Evolutionary conservation across 53 echinoderm and acorn worm genomes (phyloP), one percentile per base, ranked within the genome.

Genomic region (Echinarachnius parma): DNA sequence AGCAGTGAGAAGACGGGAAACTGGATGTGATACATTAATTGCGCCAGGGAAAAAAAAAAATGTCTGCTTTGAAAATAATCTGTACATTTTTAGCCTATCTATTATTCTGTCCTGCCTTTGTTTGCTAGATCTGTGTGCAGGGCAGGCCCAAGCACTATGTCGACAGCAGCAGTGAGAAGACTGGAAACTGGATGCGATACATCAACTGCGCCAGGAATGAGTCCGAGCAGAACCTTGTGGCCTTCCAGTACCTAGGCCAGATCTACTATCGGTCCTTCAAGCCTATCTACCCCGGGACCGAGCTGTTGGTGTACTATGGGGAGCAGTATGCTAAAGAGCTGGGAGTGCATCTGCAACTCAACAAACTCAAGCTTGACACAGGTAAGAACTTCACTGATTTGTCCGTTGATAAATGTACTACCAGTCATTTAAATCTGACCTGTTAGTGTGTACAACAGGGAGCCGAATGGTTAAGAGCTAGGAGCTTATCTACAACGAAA

Each of bases 151-250:
- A 77, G 3, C 78, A 86, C 52, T 93, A 78, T 62, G 36, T 93
- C 5, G 86, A 93, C 66, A 86, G 89, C 46, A 80, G 84, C 32
- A 83, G 84, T 48, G 84, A 86, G 29, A 55, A 48, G 46, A 86
- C 80, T 27, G 78, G 86, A 31, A 93, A 93, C 83, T 93, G 93
- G 93, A 89, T 93, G 93, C 49, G 93, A 14, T 93, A 78, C 48
- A 89, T 93, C 25, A 93, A 93, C 80, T 93, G 93, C 75, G 93
- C 93, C 11, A 57, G 93, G 15, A 83, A 80, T 34, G 93, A 93
- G 63, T 31, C 35, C 21, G 93, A 93, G 34, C 93, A 93, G 80
- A 93, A 93, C 61, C 93, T 93, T 32, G 80, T 93, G 21, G 86
- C 86, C 30, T 93, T 87, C 62, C 93, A 93, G 84, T 93, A 86